Evolutionary conservation across 2,113 vertebrate species (phyloP), one percentile per base, ranked within the genome.

Genomic region (Sitta europaea): DNA sequence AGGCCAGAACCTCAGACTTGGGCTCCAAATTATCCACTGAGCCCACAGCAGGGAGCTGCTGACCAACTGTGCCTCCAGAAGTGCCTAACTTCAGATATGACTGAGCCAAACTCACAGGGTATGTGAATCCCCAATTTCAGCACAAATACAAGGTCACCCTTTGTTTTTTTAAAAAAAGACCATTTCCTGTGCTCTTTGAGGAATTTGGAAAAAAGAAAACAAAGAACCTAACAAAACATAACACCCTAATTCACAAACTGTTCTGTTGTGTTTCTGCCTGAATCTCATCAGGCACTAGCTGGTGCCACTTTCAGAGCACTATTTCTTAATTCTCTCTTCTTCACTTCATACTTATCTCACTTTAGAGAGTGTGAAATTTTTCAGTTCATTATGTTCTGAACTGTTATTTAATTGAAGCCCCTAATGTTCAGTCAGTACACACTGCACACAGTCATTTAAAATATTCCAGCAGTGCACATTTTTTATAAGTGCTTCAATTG

Each of bases 341-440:
- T 96, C 80, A n/a, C 54, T 94, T 95, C 85, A 84, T 94, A 88
- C 97, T 97, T 96, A 96, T 96, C 95, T 97, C 90, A 91, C 88
- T 96, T 97, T 93, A 91, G 92, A 94, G 93, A 91, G 95, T 97
- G 95, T 97, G 96, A 97, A 96, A 88, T 97, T 96, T 97, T 97
- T 96, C 96, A 96, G 97, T 97, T 97, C 97, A 96, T 97, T 97
- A 97, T 97, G 95, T 97, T 95, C 96, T 86, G 93, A 97, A 97
- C 96, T 83, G 88, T 97, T 96, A 96, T 95, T 97, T 97, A 97
- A 96, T 96, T 97, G 97, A 97, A 94, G 90, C 77, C 76, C 92
- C 81, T 95, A 95, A 97, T 81, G 96, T 96, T 95, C 94, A 92
- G 93, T 96, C 96, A 81, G 94, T 90, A 97, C 93, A 96, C 94